These are phyloP conservation scores for Agriopis aurantiaria DNA, from an alignment of 2,888 invertebrate genomes.

Conservation along the genomic window DNA sequence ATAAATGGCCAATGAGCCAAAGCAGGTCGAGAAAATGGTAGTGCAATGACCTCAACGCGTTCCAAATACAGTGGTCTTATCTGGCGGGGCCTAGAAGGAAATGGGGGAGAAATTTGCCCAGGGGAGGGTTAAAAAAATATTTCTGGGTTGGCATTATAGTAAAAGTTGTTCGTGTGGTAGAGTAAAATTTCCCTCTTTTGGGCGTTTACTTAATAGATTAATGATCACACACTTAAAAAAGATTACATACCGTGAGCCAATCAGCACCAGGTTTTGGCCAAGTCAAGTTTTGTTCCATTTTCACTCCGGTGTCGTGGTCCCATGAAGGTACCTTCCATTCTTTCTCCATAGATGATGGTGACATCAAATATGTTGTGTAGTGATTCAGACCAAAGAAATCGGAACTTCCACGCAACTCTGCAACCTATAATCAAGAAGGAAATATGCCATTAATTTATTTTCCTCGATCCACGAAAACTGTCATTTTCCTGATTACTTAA, in stretches of 20 bases:
- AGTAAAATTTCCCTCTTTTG: too few species aligned
- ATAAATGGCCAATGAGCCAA: too few species aligned
- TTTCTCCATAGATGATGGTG: conserved; percentile 65
- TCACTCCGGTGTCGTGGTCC: conserved; percentile 74
- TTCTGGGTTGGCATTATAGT: too few species aligned
- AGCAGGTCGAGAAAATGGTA: too few species aligned
- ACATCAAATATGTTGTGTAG: conserved; percentile 81
- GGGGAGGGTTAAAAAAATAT: too few species aligned
- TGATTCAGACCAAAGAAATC: conserved; percentile 88
- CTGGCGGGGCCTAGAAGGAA: too few species aligned
- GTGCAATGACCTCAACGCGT: too few species aligned
- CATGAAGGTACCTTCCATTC: conserved; percentile 67
- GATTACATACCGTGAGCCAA: conserved; percentile 72
- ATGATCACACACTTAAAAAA: too few species aligned
- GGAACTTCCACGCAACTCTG: conserved; percentile 70
- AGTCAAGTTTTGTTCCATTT: conserved; percentile 64
- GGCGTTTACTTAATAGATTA: too few species aligned
- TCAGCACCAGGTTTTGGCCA: conserved; percentile 78
- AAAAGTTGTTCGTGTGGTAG: too few species aligned
- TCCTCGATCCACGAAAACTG: neutral
- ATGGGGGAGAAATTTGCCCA: too few species aligned
- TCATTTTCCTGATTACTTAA: neutral
- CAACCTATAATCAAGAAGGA: conserved; percentile 61
- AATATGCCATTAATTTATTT: neutral
- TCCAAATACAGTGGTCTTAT: too few species aligned